Percentiles rank a stretch among this genome's conserved stretches.
These are phyloP conservation scores for Eclectus roratus DNA, from an alignment of 2,113 vertebrate genomes.

Conservation along the genomic window DNA sequence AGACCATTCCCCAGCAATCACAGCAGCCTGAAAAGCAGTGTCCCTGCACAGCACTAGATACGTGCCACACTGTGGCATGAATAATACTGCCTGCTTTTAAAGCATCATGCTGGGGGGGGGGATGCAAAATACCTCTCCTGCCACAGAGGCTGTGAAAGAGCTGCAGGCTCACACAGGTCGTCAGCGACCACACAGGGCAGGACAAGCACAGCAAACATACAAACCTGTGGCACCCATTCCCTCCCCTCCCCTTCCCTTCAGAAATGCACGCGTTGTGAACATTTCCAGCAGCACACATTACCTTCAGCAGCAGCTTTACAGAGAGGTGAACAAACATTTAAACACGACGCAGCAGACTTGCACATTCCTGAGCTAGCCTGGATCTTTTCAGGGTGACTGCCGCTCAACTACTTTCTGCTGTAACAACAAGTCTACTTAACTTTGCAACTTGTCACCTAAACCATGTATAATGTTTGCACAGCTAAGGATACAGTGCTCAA, in stretches of 20 bases:
- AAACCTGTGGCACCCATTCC: not conserved
- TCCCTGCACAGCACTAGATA: not conserved
- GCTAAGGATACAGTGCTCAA: conserved; percentile 53
- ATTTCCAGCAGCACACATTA: not conserved
- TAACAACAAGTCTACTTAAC: conserved; percentile 58
- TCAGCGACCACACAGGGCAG: fast-evolving
- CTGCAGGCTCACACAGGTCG: fast-evolving
- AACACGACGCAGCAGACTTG: not conserved
- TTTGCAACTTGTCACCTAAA: conserved; percentile 54
- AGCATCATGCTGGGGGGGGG: not conserved
- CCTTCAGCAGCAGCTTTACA: not conserved
- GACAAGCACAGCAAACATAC: not conserved
- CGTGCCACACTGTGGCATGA: not conserved
- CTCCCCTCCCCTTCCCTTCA: not conserved
- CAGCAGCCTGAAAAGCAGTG: not conserved
- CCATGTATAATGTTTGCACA: conserved; percentile 45
- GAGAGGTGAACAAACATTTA: not conserved
- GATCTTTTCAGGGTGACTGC: conserved; percentile 53
- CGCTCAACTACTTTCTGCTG: conserved; percentile 40
- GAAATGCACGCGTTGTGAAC: not conserved
- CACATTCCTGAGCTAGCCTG: conserved; percentile 10
- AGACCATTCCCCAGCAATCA: not conserved
- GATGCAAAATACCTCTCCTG: not conserved
- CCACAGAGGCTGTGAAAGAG: not conserved
- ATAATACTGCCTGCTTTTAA: not conserved